Conservation (phyloP, 2,888 invertebrate species). For the Psococerastis gibbosa region DNA sequence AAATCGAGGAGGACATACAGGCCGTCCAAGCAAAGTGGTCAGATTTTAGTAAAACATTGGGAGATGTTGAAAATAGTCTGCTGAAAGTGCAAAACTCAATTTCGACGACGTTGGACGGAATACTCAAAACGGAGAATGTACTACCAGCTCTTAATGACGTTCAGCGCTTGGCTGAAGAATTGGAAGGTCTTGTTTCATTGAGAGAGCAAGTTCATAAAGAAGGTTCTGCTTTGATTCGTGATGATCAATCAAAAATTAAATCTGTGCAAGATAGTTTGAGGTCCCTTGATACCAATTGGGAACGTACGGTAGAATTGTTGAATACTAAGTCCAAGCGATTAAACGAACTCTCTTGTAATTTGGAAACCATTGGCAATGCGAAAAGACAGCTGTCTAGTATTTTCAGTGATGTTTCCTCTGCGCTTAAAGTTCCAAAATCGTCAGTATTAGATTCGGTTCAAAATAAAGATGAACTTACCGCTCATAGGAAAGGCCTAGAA, state of each 20-base stretch:
- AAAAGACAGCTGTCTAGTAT: neutral
- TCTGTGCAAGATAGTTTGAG: slow-evolving; percentile 61
- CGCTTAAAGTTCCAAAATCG: slow-evolving; percentile 35
- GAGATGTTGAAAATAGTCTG: slow-evolving; percentile 32
- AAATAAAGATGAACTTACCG: slow-evolving; percentile 48
- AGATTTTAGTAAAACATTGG: no score
- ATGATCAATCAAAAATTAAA: slow-evolving; percentile 61
- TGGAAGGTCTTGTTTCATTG: slow-evolving; percentile 33
- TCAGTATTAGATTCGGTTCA: slow-evolving; percentile 46
- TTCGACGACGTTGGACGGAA: neutral
- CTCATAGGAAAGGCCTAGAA: slow-evolving; percentile 56
- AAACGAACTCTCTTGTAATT: slow-evolving; percentile 46
- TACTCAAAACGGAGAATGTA: no score
- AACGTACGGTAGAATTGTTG: slow-evolving; percentile 53
- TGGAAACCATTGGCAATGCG: slow-evolving; percentile 33
- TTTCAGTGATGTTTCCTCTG: slow-evolving; percentile 49
- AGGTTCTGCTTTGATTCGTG: slow-evolving; percentile 58
- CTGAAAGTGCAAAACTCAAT: slow-evolving; percentile 26
- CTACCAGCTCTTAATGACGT: slow-evolving; percentile 32
- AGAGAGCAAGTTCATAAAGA: slow-evolving; percentile 59
- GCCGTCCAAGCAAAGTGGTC: slow-evolving; percentile 24
- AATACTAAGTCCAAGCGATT: slow-evolving; percentile 56
- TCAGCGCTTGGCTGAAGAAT: slow-evolving; percentile 29
- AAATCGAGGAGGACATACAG: slow-evolving; percentile 1
- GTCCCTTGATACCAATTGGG: slow-evolving; percentile 62